A percentile compares a stretch with the other conserved stretches of the same genome.
phyloP scores from a whole-genome alignment of 2,113 vertebrate genomes.

The Panurus biarmicus region DNA sequence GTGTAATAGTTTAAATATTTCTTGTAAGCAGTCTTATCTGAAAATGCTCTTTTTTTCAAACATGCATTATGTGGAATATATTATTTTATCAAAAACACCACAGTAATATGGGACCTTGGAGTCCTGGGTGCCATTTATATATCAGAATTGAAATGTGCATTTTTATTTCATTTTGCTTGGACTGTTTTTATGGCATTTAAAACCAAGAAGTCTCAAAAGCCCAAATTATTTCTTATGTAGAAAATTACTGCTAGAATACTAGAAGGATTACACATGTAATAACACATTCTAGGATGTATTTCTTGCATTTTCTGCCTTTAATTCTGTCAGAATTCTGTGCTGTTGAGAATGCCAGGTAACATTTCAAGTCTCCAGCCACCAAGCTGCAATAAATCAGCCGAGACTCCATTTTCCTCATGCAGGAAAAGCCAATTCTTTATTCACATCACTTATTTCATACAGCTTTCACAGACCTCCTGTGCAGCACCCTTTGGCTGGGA shows the following conservation, averaged over 20 bases:
- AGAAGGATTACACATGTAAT: not conserved
- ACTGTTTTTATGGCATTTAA: not conserved
- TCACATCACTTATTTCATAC: not conserved
- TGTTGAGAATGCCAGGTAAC: not conserved
- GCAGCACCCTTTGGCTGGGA: too few relatives aligned
- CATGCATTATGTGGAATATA: not conserved
- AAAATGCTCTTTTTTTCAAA: not conserved
- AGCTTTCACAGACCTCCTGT: too few relatives aligned
- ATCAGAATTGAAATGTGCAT: not conserved
- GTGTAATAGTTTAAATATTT: not conserved
- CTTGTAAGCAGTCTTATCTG: not conserved
- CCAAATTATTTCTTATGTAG: not conserved
- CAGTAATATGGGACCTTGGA: not conserved
- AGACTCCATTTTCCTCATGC: not conserved
- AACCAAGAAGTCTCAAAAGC: not conserved
- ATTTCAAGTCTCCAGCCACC: not conserved
- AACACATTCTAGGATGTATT: not conserved
- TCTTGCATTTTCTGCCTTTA: not conserved
- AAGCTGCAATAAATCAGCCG: not conserved
- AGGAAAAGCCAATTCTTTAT: not conserved
- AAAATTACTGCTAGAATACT: not conserved
- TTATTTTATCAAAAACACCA: not conserved
- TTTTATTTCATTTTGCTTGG: not conserved
- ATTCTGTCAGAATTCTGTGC: not conserved
- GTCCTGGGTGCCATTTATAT: not conserved